Conservation (phyloP, 2,888 invertebrate species). For the Holacanthella duospinosa region DNA sequence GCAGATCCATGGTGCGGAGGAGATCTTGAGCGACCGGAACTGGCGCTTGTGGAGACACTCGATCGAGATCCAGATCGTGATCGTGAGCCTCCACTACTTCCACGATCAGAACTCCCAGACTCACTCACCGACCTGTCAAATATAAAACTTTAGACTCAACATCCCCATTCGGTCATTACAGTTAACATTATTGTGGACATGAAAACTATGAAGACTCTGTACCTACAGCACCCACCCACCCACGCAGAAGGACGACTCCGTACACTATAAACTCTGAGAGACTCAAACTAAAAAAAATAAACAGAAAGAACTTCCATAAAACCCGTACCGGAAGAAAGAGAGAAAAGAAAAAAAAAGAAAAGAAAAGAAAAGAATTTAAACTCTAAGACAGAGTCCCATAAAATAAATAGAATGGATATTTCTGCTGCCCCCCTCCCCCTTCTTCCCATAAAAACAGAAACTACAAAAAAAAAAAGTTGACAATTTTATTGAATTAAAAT, state of each 20-base stretch:
- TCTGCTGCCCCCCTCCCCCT: not conserved
- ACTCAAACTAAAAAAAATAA: not conserved
- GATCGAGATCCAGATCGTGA: conserved; percentile 42
- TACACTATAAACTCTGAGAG: not conserved
- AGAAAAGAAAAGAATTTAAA: not conserved
- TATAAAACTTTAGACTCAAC: not conserved
- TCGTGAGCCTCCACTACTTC: conserved; percentile 41
- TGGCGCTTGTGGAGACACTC: conserved; percentile 52
- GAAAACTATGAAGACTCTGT: too few species aligned
- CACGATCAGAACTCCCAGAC: conserved; percentile 40
- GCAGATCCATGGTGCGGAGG: conserved; percentile 31
- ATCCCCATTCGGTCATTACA: too few species aligned
- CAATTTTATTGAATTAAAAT: not conserved
- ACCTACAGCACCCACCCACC: too few species aligned
- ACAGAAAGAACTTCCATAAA: not conserved
- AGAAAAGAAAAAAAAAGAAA: too few species aligned
- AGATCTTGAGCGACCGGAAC: conserved; percentile 44
- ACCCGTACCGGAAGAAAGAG: not conserved
- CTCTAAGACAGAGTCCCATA: not conserved
- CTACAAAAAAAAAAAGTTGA: not conserved
- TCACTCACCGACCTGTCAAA: conserved; percentile 36
- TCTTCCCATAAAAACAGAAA: not conserved
- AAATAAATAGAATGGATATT: not conserved
- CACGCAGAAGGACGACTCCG: not conserved
- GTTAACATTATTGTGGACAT: too few species aligned